Evolutionary conservation across 2,113 vertebrate species (phyloP), one percentile per base, ranked within the genome.

Genomic region (Desmodus rotundus): DNA sequence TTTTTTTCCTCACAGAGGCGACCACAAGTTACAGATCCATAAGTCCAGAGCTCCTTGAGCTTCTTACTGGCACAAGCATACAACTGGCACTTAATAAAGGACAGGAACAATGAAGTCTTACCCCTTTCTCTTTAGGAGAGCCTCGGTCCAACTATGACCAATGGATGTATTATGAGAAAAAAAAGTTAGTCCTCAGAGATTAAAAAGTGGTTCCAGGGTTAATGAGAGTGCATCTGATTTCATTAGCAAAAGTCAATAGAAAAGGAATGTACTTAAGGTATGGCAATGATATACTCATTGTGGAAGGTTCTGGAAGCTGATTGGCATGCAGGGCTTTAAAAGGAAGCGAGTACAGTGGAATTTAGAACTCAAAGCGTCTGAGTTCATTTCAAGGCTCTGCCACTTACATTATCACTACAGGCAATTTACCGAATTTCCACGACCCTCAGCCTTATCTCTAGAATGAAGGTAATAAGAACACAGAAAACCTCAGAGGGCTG

Each of bases 121-220:
- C 86, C 93, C 85, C 50, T 96, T 95, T 68, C 85, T 96, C 96
- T 96, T 97, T 52, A 86, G 86, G 89, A 95, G 81, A 94, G 86
- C 61, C 93, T 95, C 41, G 3, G 72, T 97, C 81, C 88, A 95
- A 95, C 72, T 81, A 91, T 94, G 88, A 95, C 88, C 95, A 90
- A 95, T 58, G 77, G 73, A 92, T 91, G 41, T 94, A 93, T 96
- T 96, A 94, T 82, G 93, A 96, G 91, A 87, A 70, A 96, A 96
- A 97, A 90, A 83, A 93, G 80, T 77, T 90, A 94, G 94, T 97
- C 82, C 86, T 95, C 86, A 76, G 90, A 94, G 72, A 93, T 96
- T 92, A 91, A 95, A 95, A 93, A 97, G 80, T 88, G 47, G 52
- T 81, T 88, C 76, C 77, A 94, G 85, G 77, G 33, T 95, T 96